phyloP scores from a whole-genome alignment of 2,797 vertebrate genomes.

The Furcifer pardalis region DNA sequence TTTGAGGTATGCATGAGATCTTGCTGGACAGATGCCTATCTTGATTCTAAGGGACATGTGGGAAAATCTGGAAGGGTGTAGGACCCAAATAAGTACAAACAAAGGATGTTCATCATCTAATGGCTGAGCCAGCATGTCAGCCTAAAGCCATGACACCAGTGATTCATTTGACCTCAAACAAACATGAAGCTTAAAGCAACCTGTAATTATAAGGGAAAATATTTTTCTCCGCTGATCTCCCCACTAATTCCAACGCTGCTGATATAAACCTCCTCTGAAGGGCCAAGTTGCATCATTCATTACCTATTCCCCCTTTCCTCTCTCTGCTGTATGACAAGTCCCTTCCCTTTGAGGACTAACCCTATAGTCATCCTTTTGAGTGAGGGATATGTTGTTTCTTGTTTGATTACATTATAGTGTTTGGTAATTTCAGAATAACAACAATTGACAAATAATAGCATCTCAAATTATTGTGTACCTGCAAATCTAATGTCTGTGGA shows the following conservation, averaged over 20 bases:
- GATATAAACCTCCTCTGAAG: constrained; percentile 8
- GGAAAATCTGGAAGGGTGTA: not conserved
- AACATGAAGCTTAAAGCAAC: constrained; percentile 34
- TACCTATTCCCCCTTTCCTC: constrained; percentile 11
- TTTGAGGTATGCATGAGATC: not conserved
- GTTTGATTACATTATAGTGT: not conserved
- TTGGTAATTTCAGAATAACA: constrained; percentile 6
- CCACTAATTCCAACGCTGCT: constrained; percentile 26
- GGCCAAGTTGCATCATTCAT: constrained; percentile 27
- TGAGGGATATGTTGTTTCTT: constrained; percentile 6
- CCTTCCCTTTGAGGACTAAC: constrained; percentile 18
- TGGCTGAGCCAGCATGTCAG: not conserved
- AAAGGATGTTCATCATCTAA: constrained; percentile 17
- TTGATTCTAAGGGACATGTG: not conserved
- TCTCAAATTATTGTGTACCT: constrained; percentile 17
- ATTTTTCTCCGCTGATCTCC: constrained; percentile 21
- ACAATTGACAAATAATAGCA: constrained; percentile 10
- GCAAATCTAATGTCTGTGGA: not conserved
- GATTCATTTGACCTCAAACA: constrained; percentile 28
- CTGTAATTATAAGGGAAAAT: constrained; percentile 33
- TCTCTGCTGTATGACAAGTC: not conserved
- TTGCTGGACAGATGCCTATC: not conserved
- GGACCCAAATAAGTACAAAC: constrained; percentile 11
- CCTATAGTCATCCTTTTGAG: constrained; percentile 14
- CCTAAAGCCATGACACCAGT: not conserved